A percentile compares a stretch with the other conserved stretches of the same genome.
These are phyloP conservation scores for Tinamus major DNA, from an alignment of 2,797 vertebrate species.

Conservation along the genomic window DNA sequence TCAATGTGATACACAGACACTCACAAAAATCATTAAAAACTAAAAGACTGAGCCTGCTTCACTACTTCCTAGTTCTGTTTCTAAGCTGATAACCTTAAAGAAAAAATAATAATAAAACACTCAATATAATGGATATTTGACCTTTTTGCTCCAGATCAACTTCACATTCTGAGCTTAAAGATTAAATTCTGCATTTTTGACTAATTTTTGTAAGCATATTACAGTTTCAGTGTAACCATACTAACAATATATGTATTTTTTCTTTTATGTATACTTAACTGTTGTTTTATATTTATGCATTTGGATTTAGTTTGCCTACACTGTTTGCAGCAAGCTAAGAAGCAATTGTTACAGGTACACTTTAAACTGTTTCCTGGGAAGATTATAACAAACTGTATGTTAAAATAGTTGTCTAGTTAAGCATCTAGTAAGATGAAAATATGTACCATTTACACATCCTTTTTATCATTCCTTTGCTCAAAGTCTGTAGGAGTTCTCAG, in stretches of 20 bases:
- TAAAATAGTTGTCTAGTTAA: background rate
- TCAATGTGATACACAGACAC: rapidly evolving
- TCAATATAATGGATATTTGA: background rate
- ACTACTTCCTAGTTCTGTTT: background rate
- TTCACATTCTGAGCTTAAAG: background rate
- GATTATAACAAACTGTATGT: rapidly evolving
- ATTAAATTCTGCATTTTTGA: background rate
- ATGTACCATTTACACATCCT: background rate
- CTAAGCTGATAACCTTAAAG: background rate
- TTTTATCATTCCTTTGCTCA: background rate
- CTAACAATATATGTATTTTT: background rate
- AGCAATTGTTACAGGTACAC: background rate
- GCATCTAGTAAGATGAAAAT: background rate
- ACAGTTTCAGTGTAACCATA: background rate
- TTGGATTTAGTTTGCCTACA: background rate
- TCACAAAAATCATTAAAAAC: background rate
- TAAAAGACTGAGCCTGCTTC: rapidly evolving
- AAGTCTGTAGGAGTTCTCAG: background rate
- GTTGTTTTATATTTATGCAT: background rate
- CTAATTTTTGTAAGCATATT: background rate
- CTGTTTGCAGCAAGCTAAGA: background rate
- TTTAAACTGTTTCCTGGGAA: background rate
- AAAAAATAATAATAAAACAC: background rate
- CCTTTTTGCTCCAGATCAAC: background rate
- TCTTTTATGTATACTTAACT: background rate